A percentile compares a stretch with the other conserved stretches of the same genome.
Evolutionary conservation across 2,113 vertebrate genomes (phyloP).

Genomic region (Tinamus guttatus): DNA sequence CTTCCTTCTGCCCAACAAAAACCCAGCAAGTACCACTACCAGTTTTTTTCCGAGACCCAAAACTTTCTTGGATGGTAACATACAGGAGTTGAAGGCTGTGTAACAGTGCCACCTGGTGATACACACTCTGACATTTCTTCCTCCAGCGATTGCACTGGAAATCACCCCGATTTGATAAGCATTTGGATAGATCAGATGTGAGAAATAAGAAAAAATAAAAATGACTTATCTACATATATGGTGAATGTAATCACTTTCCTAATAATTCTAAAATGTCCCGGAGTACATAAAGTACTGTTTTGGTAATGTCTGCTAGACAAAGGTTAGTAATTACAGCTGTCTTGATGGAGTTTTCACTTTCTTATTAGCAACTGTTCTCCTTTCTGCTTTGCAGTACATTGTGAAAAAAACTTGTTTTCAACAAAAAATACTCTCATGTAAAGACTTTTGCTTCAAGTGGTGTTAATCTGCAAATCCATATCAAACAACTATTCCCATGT

Average conservation of each 20-base stretch:
- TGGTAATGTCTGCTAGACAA: background rate
- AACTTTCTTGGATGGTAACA: fast-evolving
- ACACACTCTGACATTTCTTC: background rate
- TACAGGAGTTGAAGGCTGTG: background rate
- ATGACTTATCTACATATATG: background rate
- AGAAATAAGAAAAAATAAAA: background rate
- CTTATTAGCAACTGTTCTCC: background rate
- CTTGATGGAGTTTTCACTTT: background rate
- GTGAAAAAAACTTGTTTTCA: background rate
- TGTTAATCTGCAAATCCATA: background rate
- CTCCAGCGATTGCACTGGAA: background rate
- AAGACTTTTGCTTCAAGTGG: background rate
- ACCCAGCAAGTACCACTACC: background rate
- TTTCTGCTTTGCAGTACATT: background rate
- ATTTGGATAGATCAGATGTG: background rate
- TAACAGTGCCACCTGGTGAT: constrained; percentile 66
- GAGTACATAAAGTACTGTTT: background rate
- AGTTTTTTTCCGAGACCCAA: background rate
- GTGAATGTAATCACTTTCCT: background rate
- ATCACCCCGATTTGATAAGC: background rate
- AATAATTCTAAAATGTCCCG: background rate
- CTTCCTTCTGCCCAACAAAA: background rate
- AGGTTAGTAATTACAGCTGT: background rate
- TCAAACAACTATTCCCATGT: background rate
- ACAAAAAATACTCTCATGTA: background rate